Evolutionary conservation across 2,888 invertebrate genomes (phyloP).

Genomic region (Rhorus exstirpatorius): DNA sequence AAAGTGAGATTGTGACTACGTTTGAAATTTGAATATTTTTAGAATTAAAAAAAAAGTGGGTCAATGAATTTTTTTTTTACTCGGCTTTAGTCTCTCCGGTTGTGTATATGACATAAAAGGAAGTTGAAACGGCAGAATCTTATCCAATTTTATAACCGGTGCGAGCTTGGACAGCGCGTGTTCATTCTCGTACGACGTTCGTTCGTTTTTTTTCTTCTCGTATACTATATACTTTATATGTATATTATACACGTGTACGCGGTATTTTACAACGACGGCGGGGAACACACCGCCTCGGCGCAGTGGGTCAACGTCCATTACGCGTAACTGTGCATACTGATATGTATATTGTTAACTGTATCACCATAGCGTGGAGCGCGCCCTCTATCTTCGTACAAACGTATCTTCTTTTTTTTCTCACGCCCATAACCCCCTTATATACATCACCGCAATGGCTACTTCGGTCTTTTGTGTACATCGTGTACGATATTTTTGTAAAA

Average conservation of each 20-base stretch:
- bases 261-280: conserved; percentile 41
- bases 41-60: no score
- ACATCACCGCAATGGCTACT: no score
- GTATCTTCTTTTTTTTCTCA: no score
- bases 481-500: no score
- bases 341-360: conserved; percentile 72
- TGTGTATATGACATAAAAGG: no score
- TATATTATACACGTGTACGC: conserved; percentile 16
- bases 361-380: conserved; percentile 47
- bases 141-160: conserved; percentile 16
- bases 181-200: conserved; percentile 28
- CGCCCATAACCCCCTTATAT: no score
- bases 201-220: conserved; percentile 41
- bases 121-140: conserved; percentile 10
- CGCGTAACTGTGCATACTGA: conserved; percentile 71
- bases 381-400: conserved; percentile 18
- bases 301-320: conserved; percentile 72
- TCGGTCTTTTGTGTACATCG: no score
- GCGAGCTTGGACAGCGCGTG: conserved; percentile 38
- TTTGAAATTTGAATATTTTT: no score
- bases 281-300: conserved; percentile 44
- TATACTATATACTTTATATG: conserved; percentile 22
- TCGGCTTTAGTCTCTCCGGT: no score
- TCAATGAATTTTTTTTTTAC: no score
- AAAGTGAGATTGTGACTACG: no score